These are phyloP conservation scores for Myopa testacea DNA, from an alignment of 2,888 invertebrate genomes.

Conservation along the genomic window DNA sequence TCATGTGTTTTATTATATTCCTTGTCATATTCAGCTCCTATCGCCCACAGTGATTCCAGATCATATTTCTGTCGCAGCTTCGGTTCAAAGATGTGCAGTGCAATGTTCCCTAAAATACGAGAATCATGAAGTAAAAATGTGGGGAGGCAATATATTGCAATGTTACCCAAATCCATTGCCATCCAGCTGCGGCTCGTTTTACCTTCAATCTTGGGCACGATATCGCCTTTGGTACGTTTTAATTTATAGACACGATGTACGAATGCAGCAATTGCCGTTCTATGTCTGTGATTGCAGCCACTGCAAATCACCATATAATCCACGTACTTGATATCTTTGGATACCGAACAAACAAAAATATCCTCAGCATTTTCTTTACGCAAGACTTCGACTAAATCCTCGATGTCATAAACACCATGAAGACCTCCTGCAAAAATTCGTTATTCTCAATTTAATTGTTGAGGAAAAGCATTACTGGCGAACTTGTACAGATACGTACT, in stretches of 20 bases:
- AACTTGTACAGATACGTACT: constrained; percentile 62
- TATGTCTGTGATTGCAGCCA: constrained; percentile 80
- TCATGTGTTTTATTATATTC: constrained; percentile 74
- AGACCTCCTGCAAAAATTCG: constrained; percentile 75
- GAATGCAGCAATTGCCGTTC: constrained; percentile 80
- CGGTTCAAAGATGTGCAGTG: constrained; percentile 86
- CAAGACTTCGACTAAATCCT: constrained; percentile 83
- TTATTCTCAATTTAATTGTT: neutral
- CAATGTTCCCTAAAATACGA: constrained; percentile 82
- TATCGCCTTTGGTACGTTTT: constrained; percentile 75
- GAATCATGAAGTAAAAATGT: neutral
- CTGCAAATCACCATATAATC: constrained; percentile 87
- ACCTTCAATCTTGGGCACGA: constrained; percentile 83
- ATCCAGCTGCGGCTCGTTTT: constrained; percentile 83
- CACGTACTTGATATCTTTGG: constrained; percentile 81
- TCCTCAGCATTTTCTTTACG: constrained; percentile 82
- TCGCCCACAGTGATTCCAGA: constrained; percentile 90
- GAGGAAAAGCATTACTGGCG: neutral
- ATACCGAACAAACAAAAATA: constrained; percentile 84
- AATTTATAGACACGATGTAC: constrained; percentile 81
- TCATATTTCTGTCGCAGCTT: constrained; percentile 81
- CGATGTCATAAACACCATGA: constrained; percentile 88
- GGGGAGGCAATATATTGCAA: neutral
- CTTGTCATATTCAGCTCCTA: constrained; percentile 85
- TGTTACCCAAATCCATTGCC: constrained; percentile 87